Conservation (phyloP, 2,888 invertebrate species). For the Dinocampus coccinellae region DNA sequence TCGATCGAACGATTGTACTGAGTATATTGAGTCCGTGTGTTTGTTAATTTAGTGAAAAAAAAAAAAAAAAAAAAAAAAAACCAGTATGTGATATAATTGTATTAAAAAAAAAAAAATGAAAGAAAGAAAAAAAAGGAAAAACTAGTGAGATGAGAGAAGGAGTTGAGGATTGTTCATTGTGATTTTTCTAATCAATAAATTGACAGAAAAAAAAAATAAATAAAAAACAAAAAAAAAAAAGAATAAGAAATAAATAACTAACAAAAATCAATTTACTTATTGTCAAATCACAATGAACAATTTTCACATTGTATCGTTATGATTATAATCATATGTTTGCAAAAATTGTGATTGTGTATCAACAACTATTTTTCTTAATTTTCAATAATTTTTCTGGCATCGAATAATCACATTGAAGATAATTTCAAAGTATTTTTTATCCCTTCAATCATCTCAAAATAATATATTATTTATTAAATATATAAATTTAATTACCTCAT, state of each 20-base stretch:
- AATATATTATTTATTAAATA: background rate
- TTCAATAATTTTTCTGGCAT: background rate
- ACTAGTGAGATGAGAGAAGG: background rate
- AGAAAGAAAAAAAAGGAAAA: background rate
- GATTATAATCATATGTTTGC: background rate
- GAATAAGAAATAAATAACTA: too few relatives aligned
- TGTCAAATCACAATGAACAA: background rate
- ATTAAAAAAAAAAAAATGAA: constrained; percentile 8
- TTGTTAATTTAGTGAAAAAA: constrained; percentile 21
- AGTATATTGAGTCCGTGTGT: constrained; percentile 17
- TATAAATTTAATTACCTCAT: background rate
- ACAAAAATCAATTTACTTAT: too few relatives aligned
- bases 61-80: constrained; percentile 19
- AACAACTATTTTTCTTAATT: background rate
- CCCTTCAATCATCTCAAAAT: background rate
- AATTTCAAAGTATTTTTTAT: background rate
- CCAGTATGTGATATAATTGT: constrained; percentile 31
- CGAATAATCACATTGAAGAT: background rate
- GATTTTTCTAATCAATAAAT: background rate
- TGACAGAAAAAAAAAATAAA: background rate
- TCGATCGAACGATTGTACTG: constrained; percentile 1
- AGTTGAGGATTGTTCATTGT: background rate
- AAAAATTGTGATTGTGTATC: constrained; percentile 6
- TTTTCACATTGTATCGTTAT: background rate
- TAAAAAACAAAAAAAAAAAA: background rate